Conservation (phyloP, 2,113 vertebrate genomes). For the Geococcyx californianus region DNA sequence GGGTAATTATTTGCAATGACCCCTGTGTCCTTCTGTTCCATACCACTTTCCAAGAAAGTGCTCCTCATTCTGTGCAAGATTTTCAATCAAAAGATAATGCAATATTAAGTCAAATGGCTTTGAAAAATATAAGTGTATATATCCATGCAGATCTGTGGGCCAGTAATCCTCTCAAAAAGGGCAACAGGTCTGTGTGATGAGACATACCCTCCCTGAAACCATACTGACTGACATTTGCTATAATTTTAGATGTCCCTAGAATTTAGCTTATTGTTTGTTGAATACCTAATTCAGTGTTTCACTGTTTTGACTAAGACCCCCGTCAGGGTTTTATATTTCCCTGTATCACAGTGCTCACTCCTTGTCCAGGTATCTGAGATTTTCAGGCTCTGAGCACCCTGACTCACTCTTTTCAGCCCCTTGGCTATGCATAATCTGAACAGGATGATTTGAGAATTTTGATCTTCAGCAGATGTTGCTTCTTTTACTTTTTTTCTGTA, state of each 20-base stretch:
- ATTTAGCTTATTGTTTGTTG: not conserved
- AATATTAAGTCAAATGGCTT: not conserved
- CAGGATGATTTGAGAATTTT: not conserved
- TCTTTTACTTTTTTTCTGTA: not conserved
- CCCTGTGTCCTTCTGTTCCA: slow-evolving; percentile 32
- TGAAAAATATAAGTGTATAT: not conserved
- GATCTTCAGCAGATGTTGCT: not conserved
- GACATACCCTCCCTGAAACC: not conserved
- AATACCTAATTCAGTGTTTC: not conserved
- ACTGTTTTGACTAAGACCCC: not conserved
- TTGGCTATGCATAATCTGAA: not conserved
- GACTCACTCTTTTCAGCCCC: not conserved
- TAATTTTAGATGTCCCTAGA: not conserved
- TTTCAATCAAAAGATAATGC: not conserved
- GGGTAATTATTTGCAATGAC: slow-evolving; percentile 39
- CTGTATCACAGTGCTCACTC: not conserved
- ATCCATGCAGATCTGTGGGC: accelerated
- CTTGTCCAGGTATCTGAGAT: not conserved
- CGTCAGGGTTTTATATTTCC: not conserved
- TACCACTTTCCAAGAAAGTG: slow-evolving; percentile 28
- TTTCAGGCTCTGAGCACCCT: not conserved
- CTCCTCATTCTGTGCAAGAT: not conserved
- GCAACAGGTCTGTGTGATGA: not conserved
- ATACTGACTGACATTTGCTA: not conserved
- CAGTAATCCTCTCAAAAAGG: not conserved